A percentile compares a stretch with the other conserved stretches of the same genome.
Conservation (phyloP, 2,797 vertebrate genomes). For the Darevskia nairensis region DNA sequence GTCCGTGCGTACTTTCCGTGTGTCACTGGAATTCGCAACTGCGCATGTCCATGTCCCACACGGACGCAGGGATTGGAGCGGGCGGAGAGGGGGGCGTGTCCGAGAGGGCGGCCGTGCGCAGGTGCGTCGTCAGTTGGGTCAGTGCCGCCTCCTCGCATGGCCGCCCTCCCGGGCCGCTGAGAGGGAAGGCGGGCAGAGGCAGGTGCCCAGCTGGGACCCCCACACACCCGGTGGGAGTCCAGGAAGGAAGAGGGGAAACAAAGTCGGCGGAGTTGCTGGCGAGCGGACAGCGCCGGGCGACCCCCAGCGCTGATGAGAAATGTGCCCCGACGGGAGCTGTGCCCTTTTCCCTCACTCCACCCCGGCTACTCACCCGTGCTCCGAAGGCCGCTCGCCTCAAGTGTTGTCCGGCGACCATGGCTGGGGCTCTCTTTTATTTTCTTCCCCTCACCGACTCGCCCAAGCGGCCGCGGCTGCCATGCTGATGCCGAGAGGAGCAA, state of each 20-base stretch:
- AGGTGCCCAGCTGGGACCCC: background rate
- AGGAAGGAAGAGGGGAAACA: background rate
- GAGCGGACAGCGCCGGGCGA: background rate
- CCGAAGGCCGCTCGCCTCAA: background rate
- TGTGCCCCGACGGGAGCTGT: too few relatives aligned
- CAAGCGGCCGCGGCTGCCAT: background rate
- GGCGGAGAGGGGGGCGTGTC: too few relatives aligned
- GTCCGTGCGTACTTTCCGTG: too few relatives aligned
- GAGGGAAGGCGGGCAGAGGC: background rate
- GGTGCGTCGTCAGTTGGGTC: too few relatives aligned
- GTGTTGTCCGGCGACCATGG: slow-evolving; percentile 22
- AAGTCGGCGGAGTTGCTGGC: background rate
- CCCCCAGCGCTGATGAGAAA: background rate
- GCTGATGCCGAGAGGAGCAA: background rate
- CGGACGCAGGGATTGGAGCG: too few relatives aligned
- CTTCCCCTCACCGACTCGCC: slow-evolving; percentile 1
- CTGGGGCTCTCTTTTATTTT: background rate
- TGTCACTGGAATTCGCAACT: too few relatives aligned
- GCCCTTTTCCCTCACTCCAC: background rate
- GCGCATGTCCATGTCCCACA: too few relatives aligned
- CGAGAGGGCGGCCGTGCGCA: too few relatives aligned
- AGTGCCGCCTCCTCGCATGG: too few relatives aligned
- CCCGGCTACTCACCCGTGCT: slow-evolving; percentile 39
- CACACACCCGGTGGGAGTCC: too few relatives aligned
- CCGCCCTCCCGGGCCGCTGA: too few relatives aligned